Evolutionary conservation across 2,797 vertebrate genomes (phyloP), one percentile per base, ranked within the genome.

Genomic region (Crocidura indochinensis): DNA sequence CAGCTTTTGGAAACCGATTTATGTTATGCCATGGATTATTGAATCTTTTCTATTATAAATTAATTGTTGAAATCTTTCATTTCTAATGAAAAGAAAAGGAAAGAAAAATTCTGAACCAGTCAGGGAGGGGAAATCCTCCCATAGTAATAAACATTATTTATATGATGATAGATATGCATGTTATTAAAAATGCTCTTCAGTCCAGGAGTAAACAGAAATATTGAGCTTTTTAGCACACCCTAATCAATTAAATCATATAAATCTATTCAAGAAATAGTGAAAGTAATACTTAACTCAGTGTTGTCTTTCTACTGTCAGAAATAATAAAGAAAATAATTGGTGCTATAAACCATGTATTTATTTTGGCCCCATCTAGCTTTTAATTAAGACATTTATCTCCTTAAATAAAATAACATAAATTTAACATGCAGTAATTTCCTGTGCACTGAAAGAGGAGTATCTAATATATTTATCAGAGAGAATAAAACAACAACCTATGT

Each of bases 321-420:
- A 84, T 88, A 78, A 84, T 84, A 91, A 94, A 20, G 62, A 44
- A 75, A 83, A 65, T 85, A 92, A 93, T 87, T 74, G 51, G 14
- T 94, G 31, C 77, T 88, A 8, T 88, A 91, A 90, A 91, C 51
- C 51, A 8, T 69, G 11, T 73, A 76, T 92, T 86, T 82, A 85
- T 92, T 88, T 92, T 82, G 60, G 20, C 9, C 27, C 74, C 75
- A 38, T 71, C 51, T 84, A 79, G 38, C 24, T 85, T 95, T 90
- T 92, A 90, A 91, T 91, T 94, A 89, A 94, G 90, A 79, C 56
- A 91, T 90, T 83, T 90, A 84, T 85, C 49, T 91, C 29, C 51
- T 87, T 75, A 95, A 93, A 91, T 90, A 90, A 92, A 87, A 86
- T 86, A 81, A 53, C 8, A 53, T 79, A 53, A 53, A 93, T 84